phyloP scores from a whole-genome alignment of 2,797 vertebrate genomes.

The Neosilurus mollespiculum region DNA sequence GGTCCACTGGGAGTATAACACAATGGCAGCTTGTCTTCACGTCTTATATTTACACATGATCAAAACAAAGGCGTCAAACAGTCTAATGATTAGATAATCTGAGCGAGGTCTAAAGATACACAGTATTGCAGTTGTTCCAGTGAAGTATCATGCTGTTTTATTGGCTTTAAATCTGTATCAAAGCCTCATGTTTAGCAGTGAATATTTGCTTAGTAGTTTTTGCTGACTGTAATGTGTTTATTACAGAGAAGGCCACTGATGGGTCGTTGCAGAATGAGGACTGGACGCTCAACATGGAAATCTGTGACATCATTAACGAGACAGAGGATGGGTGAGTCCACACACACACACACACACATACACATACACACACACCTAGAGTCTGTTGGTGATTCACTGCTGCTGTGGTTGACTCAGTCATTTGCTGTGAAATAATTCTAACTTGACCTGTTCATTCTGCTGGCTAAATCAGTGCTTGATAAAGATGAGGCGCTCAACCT shows the following conservation, averaged over 20 bases:
- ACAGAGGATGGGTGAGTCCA: conserved; percentile 74
- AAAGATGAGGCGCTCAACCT: not conserved
- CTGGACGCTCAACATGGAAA: conserved; percentile 99
- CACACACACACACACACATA: conserved; percentile 28
- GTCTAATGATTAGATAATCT: conserved; percentile 13
- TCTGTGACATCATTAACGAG: conserved; percentile 99
- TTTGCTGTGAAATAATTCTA: conserved; percentile 24
- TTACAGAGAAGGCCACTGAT: conserved; percentile 92
- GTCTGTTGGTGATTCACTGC: conserved; percentile 22
- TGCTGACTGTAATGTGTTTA: conserved; percentile 43
- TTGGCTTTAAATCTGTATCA: not conserved
- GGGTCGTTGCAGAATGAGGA: conserved; percentile 95
- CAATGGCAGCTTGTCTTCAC: not conserved
- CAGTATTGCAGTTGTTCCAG: too few species aligned
- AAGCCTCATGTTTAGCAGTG: not conserved
- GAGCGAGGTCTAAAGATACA: not conserved
- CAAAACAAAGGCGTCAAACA: not conserved
- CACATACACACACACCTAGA: not conserved
- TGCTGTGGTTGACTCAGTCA: conserved; percentile 7
- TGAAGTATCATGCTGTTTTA: not conserved
- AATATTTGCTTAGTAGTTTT: not conserved
- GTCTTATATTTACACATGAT: not conserved
- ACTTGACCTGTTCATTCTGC: not conserved
- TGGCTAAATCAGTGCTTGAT: conserved; percentile 13
- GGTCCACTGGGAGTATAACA: not conserved